Evolutionary conservation across 2,888 invertebrate species (phyloP).

Genomic region (Cheilosia grossa): DNA sequence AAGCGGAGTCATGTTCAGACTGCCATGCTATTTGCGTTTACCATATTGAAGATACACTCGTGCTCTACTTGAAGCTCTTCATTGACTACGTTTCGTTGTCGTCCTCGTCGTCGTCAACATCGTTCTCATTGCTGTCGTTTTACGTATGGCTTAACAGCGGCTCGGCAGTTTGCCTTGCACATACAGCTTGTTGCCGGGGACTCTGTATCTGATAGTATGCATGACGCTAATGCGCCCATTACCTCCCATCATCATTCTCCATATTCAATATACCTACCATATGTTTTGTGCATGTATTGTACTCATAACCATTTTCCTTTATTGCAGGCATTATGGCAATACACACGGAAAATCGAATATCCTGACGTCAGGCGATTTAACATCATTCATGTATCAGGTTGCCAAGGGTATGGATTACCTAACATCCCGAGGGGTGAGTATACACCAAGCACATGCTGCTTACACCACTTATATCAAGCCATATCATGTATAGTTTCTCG

Average conservation of each 20-base stretch:
- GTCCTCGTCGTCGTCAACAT: constrained; percentile 18
- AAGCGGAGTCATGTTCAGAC: constrained; percentile 35
- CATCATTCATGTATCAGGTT: constrained; percentile 95
- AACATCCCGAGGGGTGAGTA: constrained; percentile 91
- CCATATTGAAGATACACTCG: constrained; percentile 38
- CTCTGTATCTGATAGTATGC: neutral
- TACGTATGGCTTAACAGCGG: constrained; percentile 20
- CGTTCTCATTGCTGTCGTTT: constrained; percentile 24
- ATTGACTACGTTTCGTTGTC: constrained; percentile 21
- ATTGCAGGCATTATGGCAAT: constrained; percentile 82
- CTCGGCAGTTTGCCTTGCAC: constrained; percentile 4
- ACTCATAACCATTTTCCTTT: constrained; percentile 74
- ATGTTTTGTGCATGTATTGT: constrained; percentile 56
- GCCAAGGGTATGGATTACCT: constrained; percentile 95
- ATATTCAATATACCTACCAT: neutral
- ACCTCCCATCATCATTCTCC: neutral
- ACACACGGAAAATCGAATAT: constrained; percentile 88
- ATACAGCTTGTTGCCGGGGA: constrained; percentile 31
- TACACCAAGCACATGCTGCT: constrained; percentile 40
- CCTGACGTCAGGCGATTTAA: constrained; percentile 93
- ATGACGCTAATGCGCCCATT: constrained; percentile 3
- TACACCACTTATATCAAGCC: constrained; percentile 27
- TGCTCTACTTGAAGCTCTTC: constrained; percentile 10
- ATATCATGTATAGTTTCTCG: constrained; percentile 34
- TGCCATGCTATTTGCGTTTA: constrained; percentile 50